A percentile compares a stretch with the other conserved stretches of the same genome.
Evolutionary conservation across 2,113 vertebrate genomes (phyloP).

Genomic region (Hypanus sabinus): DNA sequence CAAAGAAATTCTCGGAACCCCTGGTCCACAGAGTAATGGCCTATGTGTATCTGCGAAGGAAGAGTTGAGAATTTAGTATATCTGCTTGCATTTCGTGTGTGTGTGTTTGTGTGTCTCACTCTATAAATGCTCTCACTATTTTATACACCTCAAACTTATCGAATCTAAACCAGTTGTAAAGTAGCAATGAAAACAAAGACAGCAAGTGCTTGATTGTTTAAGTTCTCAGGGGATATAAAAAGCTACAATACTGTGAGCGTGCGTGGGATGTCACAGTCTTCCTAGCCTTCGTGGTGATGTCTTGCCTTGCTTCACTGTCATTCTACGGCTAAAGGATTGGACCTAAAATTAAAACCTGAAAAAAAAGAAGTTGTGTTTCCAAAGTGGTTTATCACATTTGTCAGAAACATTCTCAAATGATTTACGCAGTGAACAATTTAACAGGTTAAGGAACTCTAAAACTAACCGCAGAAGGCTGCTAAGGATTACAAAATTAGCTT

Average conservation of each 20-base stretch:
- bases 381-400: neutral
- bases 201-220: neutral
- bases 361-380: neutral
- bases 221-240: neutral
- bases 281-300: neutral
- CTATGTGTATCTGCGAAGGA: too few species aligned
- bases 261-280: neutral
- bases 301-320: neutral
- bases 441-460: neutral
- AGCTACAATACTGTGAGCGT: neutral
- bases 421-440: neutral
- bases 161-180: neutral
- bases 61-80: too few species aligned
- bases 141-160: neutral
- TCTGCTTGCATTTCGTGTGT: too few species aligned
- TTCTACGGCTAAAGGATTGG: neutral
- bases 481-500: neutral
- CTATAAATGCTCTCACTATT: neutral
- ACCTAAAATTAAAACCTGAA: constrained; percentile 19
- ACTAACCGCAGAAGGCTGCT: neutral
- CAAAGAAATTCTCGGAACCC: too few species aligned
- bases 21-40: too few species aligned
- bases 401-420: neutral
- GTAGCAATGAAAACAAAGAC: neutral
- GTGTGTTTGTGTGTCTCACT: too few species aligned